Percentiles rank a stretch among this genome's conserved stretches.
phyloP scores from a whole-genome alignment of 2,888 invertebrate species.

The Tetramorium bicarinatum region DNA sequence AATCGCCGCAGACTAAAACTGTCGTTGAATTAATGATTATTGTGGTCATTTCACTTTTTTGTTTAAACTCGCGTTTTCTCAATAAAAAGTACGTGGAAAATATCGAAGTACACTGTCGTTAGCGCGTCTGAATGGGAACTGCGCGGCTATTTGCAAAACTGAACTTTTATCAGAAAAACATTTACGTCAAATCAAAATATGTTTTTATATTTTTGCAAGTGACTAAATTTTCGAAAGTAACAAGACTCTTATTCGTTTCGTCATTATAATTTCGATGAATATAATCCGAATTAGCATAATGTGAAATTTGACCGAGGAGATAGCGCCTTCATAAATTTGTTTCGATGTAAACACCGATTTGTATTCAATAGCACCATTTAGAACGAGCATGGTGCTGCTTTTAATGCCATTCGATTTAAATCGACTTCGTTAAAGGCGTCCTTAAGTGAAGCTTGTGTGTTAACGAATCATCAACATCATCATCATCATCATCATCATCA shows the following conservation, averaged over 20 bases:
- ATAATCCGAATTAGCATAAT: background rate
- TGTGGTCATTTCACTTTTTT: background rate
- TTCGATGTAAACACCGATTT: constrained; percentile 56
- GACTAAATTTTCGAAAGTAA: background rate
- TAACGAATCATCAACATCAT: constrained; percentile 12
- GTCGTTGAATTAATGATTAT: background rate
- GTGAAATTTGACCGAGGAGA: constrained; percentile 15
- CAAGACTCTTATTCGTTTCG: background rate
- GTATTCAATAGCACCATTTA: constrained; percentile 43
- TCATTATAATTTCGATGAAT: background rate
- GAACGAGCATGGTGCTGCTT: constrained; percentile 16
- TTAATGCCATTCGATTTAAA: constrained; percentile 48
- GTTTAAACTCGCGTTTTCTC: background rate
- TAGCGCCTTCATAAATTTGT: background rate
- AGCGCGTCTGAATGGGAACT: background rate
- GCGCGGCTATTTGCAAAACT: background rate
- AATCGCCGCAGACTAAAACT: background rate
- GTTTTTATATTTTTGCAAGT: constrained; percentile 3
- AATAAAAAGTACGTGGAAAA: background rate
- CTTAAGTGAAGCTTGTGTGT: constrained; percentile 34
- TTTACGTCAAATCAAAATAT: background rate
- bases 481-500: constrained; percentile 16
- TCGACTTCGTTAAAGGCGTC: constrained; percentile 48
- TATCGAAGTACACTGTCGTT: background rate
- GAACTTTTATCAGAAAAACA: background rate